Conservation (phyloP, 2,797 vertebrate genomes). For the Eulemur mongoz region DNA sequence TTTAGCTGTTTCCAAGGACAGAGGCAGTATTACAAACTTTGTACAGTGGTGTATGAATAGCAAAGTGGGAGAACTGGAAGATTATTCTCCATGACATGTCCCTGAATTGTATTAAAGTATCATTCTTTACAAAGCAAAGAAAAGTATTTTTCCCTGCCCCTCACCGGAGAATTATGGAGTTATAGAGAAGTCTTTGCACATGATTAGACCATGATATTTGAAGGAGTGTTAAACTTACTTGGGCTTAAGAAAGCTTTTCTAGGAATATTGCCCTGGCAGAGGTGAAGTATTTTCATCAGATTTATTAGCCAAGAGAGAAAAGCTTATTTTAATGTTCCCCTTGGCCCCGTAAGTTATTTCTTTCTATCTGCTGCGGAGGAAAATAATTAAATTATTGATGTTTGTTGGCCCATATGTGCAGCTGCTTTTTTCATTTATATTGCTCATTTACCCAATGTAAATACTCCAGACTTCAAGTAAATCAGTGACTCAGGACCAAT, state of each 20-base stretch:
- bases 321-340: conserved; percentile 66
- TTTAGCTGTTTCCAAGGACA: conserved; percentile 27
- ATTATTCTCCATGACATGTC: background rate
- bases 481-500: conserved; percentile 45
- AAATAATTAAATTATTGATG: conserved; percentile 77
- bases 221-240: conserved; percentile 66
- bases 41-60: background rate
- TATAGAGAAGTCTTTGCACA: conserved; percentile 52
- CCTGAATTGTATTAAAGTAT: background rate
- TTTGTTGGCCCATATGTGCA: conserved; percentile 40
- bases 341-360: conserved; percentile 66
- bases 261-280: conserved; percentile 73
- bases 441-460: conserved; percentile 45
- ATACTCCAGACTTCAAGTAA: conserved; percentile 60
- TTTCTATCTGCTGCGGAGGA: conserved; percentile 60
- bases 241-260: conserved; percentile 68
- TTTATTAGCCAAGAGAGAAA: conserved; percentile 72
- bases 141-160: background rate
- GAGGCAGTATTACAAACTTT: background rate
- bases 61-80: background rate
- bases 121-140: background rate
- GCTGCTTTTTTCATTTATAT: conserved; percentile 69
- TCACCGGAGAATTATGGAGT: conserved; percentile 41
- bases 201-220: conserved; percentile 65
- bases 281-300: conserved; percentile 61